Base-by-base conservation (phyloP, 2,888 invertebrate species). In the Leptura quadrifasciata region DNA sequence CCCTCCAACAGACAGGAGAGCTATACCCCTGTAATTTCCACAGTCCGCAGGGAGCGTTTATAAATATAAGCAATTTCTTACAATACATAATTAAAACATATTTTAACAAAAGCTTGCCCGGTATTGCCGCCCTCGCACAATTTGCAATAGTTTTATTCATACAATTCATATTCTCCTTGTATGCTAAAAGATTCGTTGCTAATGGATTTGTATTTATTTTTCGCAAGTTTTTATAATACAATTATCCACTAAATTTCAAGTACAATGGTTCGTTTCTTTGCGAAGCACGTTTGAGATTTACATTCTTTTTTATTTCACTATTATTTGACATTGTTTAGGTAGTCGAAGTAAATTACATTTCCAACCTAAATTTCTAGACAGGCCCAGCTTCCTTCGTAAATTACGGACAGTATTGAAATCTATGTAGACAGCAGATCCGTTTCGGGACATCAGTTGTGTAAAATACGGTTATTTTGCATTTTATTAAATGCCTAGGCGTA, bases 351-450 rank as follows among this genome's bases (percentile, higher is more conserved):
- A 65, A 52, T 65, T 65, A 65, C 52, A 52, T 54, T 31, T 65
- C 52, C 65, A 20, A 21, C 21, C 65, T 21, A 65, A 65, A 54
- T 65, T 65, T 63, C 63, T 63, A 60, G 27, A 27, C 39, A n/a
- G 47, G n/a, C 57, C 9, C 18, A 57, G 52, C 27, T 65, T 47
- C 24, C 21, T 21, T 15, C 15, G 24, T 65, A 47, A 52, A 65
- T 24, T 52, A 54, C 24, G 65, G 65, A 27, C 65, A 24, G 65
- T 65, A 52, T 65, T 65, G 52, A 65, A 52, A 52, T 52, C 47
- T 65, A 65, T n/a, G 65, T 27, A 1, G 65, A 52, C 52, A 47
- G 65, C 17, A 65, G 52, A 20, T 57, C 21, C 20, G 21, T 57
- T 20, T 52, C 24, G 27, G 24, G 12, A 35, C 17, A 47, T 35